Evolutionary conservation across 2,797 vertebrate species (phyloP), one percentile per base, ranked within the genome.

Genomic region (Loris lydekkerianus): DNA sequence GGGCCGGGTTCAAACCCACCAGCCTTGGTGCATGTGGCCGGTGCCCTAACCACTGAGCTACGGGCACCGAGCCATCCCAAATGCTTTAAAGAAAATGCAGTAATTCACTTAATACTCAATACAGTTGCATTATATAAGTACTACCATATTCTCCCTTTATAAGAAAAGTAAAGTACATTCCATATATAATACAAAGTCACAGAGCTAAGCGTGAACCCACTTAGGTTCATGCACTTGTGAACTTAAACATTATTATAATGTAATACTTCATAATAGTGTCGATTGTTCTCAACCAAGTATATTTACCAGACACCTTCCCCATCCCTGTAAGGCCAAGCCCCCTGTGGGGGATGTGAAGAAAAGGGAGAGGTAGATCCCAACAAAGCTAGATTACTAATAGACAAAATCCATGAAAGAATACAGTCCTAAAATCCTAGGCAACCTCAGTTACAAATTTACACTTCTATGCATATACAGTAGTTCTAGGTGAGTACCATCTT

Each of bases 321-420:
- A 14, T 43, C 70, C 61, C n/a, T 29, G 49, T 20, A 83, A 60
- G 70, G 56, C 46, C 17, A 65, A 58, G 27, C 14, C 11, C 67
- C 21, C 40, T 37, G 10, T 43, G 8, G 53, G 20, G 34, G 37
- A 53, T 37, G 29, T 46, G 21, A 49, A 63, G 75, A 77, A 81
- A 81, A 53, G 17, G 46, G 81, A 61, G 58, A 29, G n/a, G 15
- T 89, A 61, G 53, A 76, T 85, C 34, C 76, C 53, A 58, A 69
- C 40, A 88, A 60, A 94, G 43, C 53, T 86, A 89, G 75, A 58
- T 94, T 88, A 90, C 72, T 85, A 95, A 89, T 9, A 93, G 70
- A 56, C 43, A 81, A 83, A 92, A 76, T 80, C 10, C 3, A 46
- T 31, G 73, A 65, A 81, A 81, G 67, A 96, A 88, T 77, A 63